phyloP scores from a whole-genome alignment of 1,140 invertebrate genomes.

The Drosophila pseudoobscura region DNA sequence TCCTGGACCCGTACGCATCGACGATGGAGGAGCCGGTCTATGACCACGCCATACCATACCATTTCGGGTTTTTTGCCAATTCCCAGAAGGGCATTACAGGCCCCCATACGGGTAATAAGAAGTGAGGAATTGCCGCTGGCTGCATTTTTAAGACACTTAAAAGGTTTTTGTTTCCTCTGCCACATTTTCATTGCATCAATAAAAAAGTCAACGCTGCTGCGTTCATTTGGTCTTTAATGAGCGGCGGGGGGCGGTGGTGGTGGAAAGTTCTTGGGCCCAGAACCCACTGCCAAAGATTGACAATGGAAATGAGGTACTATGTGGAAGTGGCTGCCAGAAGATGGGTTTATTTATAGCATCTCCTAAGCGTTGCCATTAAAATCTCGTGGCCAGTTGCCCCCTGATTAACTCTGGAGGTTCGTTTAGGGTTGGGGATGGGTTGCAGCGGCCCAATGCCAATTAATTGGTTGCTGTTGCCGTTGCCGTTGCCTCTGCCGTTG shows the following conservation, averaged over 20 bases:
- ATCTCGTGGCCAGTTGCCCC: too few species aligned
- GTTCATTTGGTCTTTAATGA: constrained; percentile 60
- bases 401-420: constrained; percentile 21
- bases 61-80: constrained; percentile 65
- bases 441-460: constrained; percentile 55
- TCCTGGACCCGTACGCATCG: constrained; percentile 11
- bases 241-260: constrained; percentile 14
- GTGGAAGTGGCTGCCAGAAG: constrained; percentile 34
- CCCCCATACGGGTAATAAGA: constrained; percentile 42
- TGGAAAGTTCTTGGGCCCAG: constrained; percentile 50
- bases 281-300: constrained; percentile 51
- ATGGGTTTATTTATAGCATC: constrained; percentile 75
- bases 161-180: constrained; percentile 48
- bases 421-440: constrained; percentile 8
- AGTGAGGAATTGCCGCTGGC: constrained; percentile 69
- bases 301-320: constrained; percentile 75
- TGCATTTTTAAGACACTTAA: constrained; percentile 69
- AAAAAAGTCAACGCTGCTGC: constrained; percentile 52
- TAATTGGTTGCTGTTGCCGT: constrained; percentile 49
- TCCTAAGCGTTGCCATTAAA: constrained; percentile 79
- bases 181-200: constrained; percentile 77
- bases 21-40: constrained; percentile 25
- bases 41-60: constrained; percentile 32
- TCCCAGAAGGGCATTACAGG: constrained; percentile 59
- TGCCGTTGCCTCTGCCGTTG: too few species aligned